Evolutionary conservation across 2,797 vertebrate species (phyloP).

Genomic region (Telmatherina bonti): DNA sequence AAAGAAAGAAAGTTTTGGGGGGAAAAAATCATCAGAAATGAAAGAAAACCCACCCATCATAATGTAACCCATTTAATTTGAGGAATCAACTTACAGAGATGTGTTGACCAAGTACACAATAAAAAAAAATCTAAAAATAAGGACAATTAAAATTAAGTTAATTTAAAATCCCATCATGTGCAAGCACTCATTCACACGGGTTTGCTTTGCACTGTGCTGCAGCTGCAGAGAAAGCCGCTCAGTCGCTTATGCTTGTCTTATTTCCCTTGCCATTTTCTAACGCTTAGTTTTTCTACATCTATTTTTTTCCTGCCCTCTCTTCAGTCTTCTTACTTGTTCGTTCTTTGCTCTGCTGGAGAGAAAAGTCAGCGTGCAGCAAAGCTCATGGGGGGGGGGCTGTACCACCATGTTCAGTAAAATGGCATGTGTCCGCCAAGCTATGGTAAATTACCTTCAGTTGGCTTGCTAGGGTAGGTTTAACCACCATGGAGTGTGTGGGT

Average conservation of each 20-base stretch:
- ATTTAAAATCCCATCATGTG: not conserved
- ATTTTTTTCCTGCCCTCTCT: conserved; percentile 42
- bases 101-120: not conserved
- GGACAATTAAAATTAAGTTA: not conserved
- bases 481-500: conserved; percentile 52
- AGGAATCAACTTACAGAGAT: not conserved
- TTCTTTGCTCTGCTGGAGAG: conserved; percentile 73
- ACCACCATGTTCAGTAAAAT: conserved; percentile 78
- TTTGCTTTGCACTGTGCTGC: not conserved
- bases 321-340: conserved; percentile 61
- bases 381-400: conserved; percentile 68
- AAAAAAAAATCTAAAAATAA: not conserved
- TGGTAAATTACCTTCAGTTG: conserved; percentile 81
- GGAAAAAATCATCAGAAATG: not conserved
- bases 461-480: conserved; percentile 71
- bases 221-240: conserved; percentile 4
- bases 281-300: conserved; percentile 54
- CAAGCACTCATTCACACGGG: not conserved
- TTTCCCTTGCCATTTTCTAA: conserved; percentile 23
- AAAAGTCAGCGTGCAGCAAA: conserved; percentile 68
- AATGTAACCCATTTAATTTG: not conserved
- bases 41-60: conserved; percentile 25
- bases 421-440: conserved; percentile 77
- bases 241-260: not conserved
- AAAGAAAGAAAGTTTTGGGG: conserved; percentile 2